Base-by-base conservation (phyloP, 2,888 invertebrate species). In the Onchidella celtica region DNA sequence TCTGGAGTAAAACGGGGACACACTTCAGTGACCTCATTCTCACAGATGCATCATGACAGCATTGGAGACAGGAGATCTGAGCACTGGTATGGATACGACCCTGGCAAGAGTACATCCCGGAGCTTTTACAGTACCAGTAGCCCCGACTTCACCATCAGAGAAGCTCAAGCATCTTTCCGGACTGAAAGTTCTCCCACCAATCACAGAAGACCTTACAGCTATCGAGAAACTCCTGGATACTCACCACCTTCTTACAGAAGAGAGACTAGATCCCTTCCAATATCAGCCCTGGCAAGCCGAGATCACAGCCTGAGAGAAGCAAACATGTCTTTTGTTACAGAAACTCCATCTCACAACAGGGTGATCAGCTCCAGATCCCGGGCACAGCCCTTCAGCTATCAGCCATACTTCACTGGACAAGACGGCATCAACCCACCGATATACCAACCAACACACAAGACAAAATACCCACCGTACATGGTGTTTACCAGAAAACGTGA, bases 131-230 rank as follows among this genome's bases (percentile, higher is more conserved):
- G 34, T 40, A 21, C 17, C 34, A 66, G 3, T 32, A 40, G 40
- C 40, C 34, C 27, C 9, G 70, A 70, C 40, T 70, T 38, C 70
- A 40, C 17, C 40, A 34, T 70, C 24, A 6, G 40, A 70, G 70
- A 70, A 21, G 70, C 70, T n/a, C 27, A 40, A 14, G 70, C 70
- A 4, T 70, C 70, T 11, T 70, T 70, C 40, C n/a, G 11, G 11
- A 70, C 70, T 36, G 70, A 70, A 14, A n/a, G n/a, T n/a, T n/a
- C n/a, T n/a, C n/a, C n/a, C n/a, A 70, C 70, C 6, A 70, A 36
- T 11, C 6, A 9, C 9, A 27, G 66, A 34, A 6, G 29, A 32
- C 9, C 11, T 9, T n/a, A 6, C 6, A 6, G 6, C 61, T 27
- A 27, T n/a, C n/a, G n/a, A 9, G n/a, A n/a, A 21, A 61, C 14